A percentile compares a stretch with the other conserved stretches of the same genome.
These are phyloP conservation scores for Suncus etruscus DNA, from an alignment of 2,113 vertebrate genomes.

Conservation along the genomic window DNA sequence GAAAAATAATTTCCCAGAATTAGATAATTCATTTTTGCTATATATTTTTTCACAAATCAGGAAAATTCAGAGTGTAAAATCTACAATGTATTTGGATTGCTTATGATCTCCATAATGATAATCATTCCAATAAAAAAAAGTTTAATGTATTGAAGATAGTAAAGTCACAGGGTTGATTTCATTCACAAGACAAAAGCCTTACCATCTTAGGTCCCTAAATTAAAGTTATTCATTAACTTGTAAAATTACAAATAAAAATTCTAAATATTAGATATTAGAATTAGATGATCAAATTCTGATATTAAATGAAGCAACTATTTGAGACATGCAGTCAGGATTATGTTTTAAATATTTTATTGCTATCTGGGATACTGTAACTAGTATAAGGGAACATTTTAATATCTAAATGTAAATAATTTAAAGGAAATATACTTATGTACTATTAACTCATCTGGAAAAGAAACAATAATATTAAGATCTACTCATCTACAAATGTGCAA, in stretches of 20 bases:
- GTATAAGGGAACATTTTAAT: constrained; percentile 17
- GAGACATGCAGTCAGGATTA: not conserved
- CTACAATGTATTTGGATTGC: not conserved
- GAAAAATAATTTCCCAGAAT: not conserved
- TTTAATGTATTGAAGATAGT: not conserved
- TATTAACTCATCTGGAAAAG: not conserved
- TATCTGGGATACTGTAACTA: not conserved
- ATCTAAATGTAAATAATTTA: not conserved
- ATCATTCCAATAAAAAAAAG: not conserved
- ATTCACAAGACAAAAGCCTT: no score
- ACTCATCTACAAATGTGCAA: constrained; percentile 19
- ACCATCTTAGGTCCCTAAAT: no score
- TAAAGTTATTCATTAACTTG: no score
- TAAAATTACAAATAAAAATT: constrained; percentile 8
- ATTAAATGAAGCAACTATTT: not conserved
- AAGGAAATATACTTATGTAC: not conserved
- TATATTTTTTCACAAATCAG: not conserved
- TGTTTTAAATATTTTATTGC: not conserved
- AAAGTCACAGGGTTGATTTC: not conserved
- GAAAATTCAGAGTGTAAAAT: not conserved
- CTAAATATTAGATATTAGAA: not conserved
- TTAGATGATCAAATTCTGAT: not conserved
- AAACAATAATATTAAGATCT: not conserved
- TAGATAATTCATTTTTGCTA: not conserved
- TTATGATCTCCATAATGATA: not conserved